These are phyloP conservation scores for Hetaerina americana DNA, from an alignment of 1,140 invertebrate species.

Conservation along the genomic window DNA sequence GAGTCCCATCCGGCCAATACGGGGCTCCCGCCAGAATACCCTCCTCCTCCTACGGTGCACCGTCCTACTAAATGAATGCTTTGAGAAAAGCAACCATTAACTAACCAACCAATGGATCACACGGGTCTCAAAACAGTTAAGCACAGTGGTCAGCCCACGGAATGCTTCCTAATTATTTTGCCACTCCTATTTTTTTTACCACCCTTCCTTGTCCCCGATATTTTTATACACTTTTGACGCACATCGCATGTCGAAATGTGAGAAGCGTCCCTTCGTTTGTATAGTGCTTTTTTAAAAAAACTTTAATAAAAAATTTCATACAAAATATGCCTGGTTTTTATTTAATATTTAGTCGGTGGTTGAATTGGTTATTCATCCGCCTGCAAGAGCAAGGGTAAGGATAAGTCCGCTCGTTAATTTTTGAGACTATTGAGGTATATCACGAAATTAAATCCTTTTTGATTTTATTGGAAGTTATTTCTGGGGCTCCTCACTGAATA, in stretches of 20 bases:
- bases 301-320: not conserved
- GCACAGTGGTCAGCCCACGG: not conserved
- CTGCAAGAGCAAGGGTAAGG: too few species aligned
- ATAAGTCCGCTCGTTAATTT: too few species aligned
- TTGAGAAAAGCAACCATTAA: not conserved
- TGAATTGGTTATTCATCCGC: too few species aligned
- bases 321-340: not conserved
- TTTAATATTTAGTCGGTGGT: too few species aligned
- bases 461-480: too few species aligned
- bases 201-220: not conserved
- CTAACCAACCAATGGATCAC: not conserved
- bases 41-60: not conserved
- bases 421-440: too few species aligned
- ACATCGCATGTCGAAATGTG: not conserved
- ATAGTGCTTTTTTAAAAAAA: not conserved
- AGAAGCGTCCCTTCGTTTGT: not conserved
- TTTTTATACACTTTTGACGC: not conserved
- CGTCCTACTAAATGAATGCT: not conserved
- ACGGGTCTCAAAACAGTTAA: not conserved
- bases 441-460: too few species aligned
- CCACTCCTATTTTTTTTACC: not conserved
- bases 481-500: too few species aligned
- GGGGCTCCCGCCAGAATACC: not conserved
- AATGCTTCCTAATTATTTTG: not conserved
- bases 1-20: not conserved